phyloP scores from a whole-genome alignment of 2,797 vertebrate genomes.

The Gymnodraco acuticeps region DNA sequence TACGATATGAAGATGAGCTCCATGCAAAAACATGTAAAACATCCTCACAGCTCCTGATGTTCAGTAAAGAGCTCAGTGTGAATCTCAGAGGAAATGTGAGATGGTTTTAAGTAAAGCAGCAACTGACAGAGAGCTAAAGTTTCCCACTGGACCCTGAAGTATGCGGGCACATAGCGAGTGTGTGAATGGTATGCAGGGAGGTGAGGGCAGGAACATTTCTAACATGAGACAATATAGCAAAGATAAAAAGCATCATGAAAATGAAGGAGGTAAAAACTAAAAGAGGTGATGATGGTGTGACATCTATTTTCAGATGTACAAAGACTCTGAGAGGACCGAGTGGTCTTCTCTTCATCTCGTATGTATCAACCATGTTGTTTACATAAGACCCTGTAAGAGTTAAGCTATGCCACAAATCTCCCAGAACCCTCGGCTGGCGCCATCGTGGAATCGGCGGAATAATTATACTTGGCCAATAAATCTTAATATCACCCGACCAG shows the following conservation, averaged over 20 bases:
- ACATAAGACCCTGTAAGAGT: background rate
- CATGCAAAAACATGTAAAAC: background rate
- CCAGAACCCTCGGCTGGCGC: background rate
- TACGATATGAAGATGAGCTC: background rate
- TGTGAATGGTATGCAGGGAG: background rate
- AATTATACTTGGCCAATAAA: background rate
- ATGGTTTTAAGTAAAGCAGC: background rate
- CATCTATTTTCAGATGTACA: no score
- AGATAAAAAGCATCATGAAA: background rate
- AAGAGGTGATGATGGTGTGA: background rate
- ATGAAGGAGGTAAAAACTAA: background rate
- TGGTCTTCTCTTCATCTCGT: background rate
- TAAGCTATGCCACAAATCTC: background rate
- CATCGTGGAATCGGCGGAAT: background rate
- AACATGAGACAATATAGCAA: background rate
- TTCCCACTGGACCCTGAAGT: conserved; percentile 25
- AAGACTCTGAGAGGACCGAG: background rate
- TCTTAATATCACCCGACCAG: no score
- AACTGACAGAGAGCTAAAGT: conserved; percentile 1
- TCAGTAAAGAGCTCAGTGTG: background rate
- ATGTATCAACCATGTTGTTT: background rate
- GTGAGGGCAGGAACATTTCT: background rate
- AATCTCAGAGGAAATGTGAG: background rate
- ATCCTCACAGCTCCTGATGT: background rate
- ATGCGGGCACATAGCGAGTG: background rate